Percentiles rank a stretch among this genome's conserved stretches.
phyloP scores from a whole-genome alignment of 2,888 invertebrate species.

The Vanessa cardui region DNA sequence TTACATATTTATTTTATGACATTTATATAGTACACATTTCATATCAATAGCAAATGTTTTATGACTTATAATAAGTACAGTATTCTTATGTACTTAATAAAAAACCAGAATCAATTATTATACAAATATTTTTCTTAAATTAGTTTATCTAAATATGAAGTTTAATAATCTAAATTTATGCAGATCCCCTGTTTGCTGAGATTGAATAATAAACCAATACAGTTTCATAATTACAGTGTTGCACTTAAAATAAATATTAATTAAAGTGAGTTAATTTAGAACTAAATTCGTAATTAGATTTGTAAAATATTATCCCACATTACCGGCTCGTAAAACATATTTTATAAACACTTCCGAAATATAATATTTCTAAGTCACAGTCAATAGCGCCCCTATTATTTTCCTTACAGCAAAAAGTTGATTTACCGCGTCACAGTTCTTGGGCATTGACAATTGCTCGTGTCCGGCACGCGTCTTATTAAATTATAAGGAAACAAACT shows the following conservation, averaged over 20 bases:
- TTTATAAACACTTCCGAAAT: slow-evolving; percentile 23
- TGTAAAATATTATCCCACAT: not conserved
- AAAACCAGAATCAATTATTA: too few relatives aligned
- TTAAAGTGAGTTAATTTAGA: not conserved
- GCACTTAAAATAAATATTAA: not conserved
- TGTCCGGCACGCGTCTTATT: slow-evolving; percentile 74
- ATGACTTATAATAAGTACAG: too few relatives aligned
- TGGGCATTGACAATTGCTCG: slow-evolving; percentile 60
- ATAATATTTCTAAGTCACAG: slow-evolving; percentile 29
- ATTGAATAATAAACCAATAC: too few relatives aligned
- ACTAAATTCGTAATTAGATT: not conserved
- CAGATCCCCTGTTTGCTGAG: too few relatives aligned
- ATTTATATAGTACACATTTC: too few relatives aligned
- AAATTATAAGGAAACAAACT: slow-evolving; percentile 70
- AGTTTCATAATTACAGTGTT: too few relatives aligned
- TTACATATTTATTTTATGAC: too few relatives aligned
- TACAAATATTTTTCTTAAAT: too few relatives aligned
- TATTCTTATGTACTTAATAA: too few relatives aligned
- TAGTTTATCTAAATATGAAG: too few relatives aligned
- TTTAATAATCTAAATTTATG: too few relatives aligned
- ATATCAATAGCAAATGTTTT: too few relatives aligned
- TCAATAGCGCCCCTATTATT: slow-evolving; percentile 38
- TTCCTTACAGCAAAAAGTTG: slow-evolving; percentile 39
- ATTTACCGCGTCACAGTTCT: slow-evolving; percentile 58
- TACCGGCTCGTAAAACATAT: not conserved